phyloP scores from a whole-genome alignment of 2,113 vertebrate species.

The Donacobius atricapilla region DNA sequence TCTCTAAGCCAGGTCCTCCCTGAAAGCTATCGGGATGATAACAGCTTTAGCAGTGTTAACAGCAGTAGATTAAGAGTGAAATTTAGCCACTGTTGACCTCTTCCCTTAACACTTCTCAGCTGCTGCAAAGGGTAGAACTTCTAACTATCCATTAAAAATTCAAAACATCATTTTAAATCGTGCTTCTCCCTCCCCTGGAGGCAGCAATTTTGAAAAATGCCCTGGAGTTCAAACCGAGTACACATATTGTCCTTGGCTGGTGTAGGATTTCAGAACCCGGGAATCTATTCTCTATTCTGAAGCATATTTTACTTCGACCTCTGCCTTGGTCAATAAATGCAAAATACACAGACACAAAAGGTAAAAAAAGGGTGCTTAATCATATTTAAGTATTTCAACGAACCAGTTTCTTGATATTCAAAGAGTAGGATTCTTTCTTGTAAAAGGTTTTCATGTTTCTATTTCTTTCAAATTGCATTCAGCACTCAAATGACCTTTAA shows the following conservation, averaged over 20 bases:
- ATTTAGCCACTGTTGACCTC: background rate
- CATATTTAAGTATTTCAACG: background rate
- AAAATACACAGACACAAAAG: background rate
- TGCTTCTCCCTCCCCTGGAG: background rate
- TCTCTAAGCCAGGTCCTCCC: background rate
- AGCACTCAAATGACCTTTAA: background rate
- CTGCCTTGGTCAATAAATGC: background rate
- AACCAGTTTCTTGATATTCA: background rate
- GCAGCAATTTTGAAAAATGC: background rate
- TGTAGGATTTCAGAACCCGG: background rate
- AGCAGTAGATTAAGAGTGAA: background rate
- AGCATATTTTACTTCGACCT: background rate
- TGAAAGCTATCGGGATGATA: background rate
- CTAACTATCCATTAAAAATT: background rate
- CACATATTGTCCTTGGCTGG: background rate
- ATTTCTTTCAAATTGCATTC: background rate
- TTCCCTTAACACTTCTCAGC: background rate
- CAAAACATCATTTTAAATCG: background rate
- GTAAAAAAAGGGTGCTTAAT: background rate
- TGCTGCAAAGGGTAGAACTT: background rate
- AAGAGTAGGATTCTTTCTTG: background rate
- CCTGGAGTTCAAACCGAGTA: background rate
- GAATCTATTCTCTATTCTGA: background rate
- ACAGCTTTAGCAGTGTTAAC: background rate
- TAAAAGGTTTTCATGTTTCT: background rate